Conservation (phyloP, 2,113 vertebrate species). For the Lathamus discolor region DNA sequence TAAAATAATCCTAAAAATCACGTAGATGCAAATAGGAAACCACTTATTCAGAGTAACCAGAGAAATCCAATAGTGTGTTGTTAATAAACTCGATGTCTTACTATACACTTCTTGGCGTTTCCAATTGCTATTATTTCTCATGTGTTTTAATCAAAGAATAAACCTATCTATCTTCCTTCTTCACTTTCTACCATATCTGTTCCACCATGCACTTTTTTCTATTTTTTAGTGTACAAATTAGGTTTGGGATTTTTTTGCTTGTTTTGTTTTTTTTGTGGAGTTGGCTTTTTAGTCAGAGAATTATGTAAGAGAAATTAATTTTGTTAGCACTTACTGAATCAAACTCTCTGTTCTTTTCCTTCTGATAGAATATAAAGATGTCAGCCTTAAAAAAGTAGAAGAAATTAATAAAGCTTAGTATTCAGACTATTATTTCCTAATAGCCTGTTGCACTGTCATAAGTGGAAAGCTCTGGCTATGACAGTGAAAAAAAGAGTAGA, state of each 20-base stretch:
- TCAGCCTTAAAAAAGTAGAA: background rate
- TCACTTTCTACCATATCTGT: background rate
- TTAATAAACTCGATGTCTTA: background rate
- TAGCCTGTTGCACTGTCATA: background rate
- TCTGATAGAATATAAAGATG: background rate
- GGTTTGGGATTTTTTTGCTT: fast-evolving
- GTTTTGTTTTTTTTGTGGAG: background rate
- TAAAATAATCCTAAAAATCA: background rate
- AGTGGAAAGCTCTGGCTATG: background rate
- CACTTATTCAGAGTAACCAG: background rate
- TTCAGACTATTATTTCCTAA: background rate
- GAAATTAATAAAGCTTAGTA: background rate
- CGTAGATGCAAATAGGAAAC: background rate
- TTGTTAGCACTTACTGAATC: background rate
- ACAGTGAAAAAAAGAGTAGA: background rate
- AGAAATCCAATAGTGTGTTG: background rate
- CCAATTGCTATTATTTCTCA: background rate
- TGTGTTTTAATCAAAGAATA: background rate
- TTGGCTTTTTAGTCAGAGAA: background rate
- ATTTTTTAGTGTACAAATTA: background rate
- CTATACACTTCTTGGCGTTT: background rate
- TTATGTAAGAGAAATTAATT: background rate
- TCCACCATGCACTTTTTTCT: background rate
- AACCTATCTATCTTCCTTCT: background rate
- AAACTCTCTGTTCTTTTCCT: background rate